Percentiles rank a stretch among this genome's conserved stretches.
phyloP scores from a whole-genome alignment of 1,140 invertebrate genomes.

The Popillia japonica region DNA sequence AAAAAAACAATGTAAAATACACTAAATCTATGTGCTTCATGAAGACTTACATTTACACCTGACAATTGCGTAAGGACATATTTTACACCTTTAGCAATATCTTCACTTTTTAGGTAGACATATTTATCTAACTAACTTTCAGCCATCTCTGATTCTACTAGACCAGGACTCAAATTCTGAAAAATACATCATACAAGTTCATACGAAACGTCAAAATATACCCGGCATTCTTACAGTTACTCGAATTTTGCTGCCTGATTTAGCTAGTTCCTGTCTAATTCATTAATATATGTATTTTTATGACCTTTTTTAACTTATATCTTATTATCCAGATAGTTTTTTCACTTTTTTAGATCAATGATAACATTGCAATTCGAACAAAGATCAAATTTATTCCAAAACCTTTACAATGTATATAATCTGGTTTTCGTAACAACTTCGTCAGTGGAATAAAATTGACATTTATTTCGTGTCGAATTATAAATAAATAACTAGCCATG shows the following conservation, averaged over 20 bases:
- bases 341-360: too few species aligned
- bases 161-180: slow-evolving; percentile 15
- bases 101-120: background rate
- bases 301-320: too few species aligned
- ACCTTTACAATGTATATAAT: too few species aligned
- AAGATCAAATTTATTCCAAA: too few species aligned
- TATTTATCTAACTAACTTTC: background rate
- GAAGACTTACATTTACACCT: background rate
- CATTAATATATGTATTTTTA: too few species aligned
- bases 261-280: background rate
- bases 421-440: too few species aligned
- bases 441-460: too few species aligned
- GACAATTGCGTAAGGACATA: background rate
- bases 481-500: too few species aligned
- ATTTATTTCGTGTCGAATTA: too few species aligned
- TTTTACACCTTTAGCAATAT: slow-evolving; percentile 6
- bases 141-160: slow-evolving; percentile 2
- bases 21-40: too few species aligned
- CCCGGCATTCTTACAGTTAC: background rate
- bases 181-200: background rate
- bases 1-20: background rate
- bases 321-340: too few species aligned
- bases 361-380: too few species aligned
- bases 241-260: background rate
- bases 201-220: background rate